Conservation (phyloP, 2,797 vertebrate species). For the Coendou prehensilis region DNA sequence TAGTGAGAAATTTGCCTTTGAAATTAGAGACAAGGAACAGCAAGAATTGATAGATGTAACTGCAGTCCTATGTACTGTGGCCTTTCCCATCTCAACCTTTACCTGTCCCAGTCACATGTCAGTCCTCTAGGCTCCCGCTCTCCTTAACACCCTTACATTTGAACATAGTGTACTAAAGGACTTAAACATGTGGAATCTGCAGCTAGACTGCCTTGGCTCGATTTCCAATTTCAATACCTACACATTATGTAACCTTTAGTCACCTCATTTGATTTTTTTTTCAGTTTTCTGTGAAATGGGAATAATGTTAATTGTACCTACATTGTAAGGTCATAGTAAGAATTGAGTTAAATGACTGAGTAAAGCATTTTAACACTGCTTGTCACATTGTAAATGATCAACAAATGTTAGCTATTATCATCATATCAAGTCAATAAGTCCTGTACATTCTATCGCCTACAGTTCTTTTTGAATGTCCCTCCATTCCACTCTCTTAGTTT, state of each 20-base stretch:
- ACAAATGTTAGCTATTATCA: not conserved
- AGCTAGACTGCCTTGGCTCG: not conserved
- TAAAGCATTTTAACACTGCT: constrained; percentile 31
- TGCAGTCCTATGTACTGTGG: not conserved
- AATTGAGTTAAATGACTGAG: not conserved
- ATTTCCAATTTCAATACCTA: not conserved
- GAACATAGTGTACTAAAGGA: not conserved
- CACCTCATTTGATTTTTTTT: constrained; percentile 30
- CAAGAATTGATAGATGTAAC: not conserved
- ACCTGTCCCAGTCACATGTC: not conserved
- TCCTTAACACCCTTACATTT: not conserved
- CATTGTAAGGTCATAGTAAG: not conserved
- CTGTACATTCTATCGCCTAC: not conserved
- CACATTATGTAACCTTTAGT: not conserved
- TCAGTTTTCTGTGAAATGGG: constrained; percentile 53
- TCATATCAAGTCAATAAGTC: not conserved
- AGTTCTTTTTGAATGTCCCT: not conserved
- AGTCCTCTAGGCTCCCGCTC: not conserved
- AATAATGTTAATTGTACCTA: not conserved
- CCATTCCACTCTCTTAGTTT: not conserved
- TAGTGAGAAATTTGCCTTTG: constrained; percentile 30
- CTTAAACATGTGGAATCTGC: not conserved
- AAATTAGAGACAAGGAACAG: constrained; percentile 6
- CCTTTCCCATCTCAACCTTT: not conserved
- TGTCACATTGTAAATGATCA: not conserved